A percentile compares a stretch with the other conserved stretches of the same genome.
Evolutionary conservation across 2,797 vertebrate genomes (phyloP).

Genomic region (Alfaro cultratus): DNA sequence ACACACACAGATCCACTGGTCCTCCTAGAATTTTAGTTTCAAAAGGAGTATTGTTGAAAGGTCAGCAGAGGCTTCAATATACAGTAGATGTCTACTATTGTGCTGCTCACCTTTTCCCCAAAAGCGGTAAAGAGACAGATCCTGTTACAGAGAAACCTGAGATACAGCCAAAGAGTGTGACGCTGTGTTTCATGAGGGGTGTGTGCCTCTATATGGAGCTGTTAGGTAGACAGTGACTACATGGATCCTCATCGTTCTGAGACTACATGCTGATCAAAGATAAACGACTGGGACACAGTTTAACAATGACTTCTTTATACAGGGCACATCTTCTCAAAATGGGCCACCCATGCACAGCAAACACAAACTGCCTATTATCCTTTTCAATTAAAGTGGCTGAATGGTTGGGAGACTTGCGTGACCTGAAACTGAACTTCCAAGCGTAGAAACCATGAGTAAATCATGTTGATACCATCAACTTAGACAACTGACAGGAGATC

Average conservation of each 20-base stretch:
- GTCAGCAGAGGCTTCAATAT: conserved; percentile 75
- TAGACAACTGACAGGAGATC: conserved; percentile 22
- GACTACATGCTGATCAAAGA: conserved; percentile 41
- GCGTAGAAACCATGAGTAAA: conserved; percentile 20
- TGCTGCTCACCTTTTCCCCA: conserved; percentile 41
- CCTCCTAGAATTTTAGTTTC: conserved; percentile 70
- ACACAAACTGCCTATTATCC: conserved; percentile 11
- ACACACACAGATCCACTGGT: conserved; percentile 24
- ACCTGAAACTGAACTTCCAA: conserved; percentile 9
- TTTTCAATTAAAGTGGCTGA: not conserved
- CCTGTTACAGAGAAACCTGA: conserved; percentile 61
- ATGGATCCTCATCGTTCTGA: conserved; percentile 53
- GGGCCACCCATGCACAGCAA: not conserved
- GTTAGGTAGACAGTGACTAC: conserved; percentile 39
- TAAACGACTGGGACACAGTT: conserved; percentile 33
- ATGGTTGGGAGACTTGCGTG: not conserved
- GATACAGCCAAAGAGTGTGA: conserved; percentile 46
- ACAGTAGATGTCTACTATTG: conserved; percentile 70
- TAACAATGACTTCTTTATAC: conserved; percentile 20
- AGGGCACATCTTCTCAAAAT: not conserved
- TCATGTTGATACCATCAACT: conserved; percentile 20
- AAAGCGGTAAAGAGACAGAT: conserved; percentile 61
- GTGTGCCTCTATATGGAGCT: conserved; percentile 12
- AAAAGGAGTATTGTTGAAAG: conserved; percentile 82
- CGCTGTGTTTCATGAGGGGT: conserved; percentile 6